Conservation (phyloP, 2,113 vertebrate genomes). For the Brienomyrus longianalis region DNA sequence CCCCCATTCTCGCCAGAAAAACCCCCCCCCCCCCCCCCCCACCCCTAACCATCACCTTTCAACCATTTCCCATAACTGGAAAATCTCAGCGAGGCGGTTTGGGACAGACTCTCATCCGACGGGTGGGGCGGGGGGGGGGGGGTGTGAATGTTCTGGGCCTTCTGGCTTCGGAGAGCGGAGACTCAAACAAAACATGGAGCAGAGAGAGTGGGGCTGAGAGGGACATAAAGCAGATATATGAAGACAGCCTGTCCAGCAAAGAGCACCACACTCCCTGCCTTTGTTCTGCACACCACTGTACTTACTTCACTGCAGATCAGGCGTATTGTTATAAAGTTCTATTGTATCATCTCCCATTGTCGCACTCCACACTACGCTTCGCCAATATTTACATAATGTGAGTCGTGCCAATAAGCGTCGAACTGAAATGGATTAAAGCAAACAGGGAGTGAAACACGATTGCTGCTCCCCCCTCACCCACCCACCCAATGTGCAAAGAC, state of each 20-base stretch:
- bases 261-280: neutral
- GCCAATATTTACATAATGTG: conserved; percentile 6
- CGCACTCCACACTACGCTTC: neutral
- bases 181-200: neutral
- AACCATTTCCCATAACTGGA: neutral
- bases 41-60: neutral
- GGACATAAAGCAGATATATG: neutral
- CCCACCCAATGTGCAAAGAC: neutral
- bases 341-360: neutral
- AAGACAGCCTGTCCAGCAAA: neutral
- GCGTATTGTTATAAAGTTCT: neutral
- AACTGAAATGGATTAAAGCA: conserved; percentile 37
- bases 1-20: neutral
- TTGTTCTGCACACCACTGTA: neutral
- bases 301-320: neutral
- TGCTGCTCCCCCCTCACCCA: neutral
- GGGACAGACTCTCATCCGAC: neutral
- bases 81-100: neutral
- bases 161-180: neutral
- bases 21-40: neutral
- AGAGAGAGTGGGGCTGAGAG: neutral
- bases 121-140: neutral
- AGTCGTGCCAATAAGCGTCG: conserved; percentile 9
- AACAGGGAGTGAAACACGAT: neutral
- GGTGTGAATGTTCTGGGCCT: neutral